Evolutionary conservation across 2,113 vertebrate genomes (phyloP).

Genomic region (Oryzias melastigma): DNA sequence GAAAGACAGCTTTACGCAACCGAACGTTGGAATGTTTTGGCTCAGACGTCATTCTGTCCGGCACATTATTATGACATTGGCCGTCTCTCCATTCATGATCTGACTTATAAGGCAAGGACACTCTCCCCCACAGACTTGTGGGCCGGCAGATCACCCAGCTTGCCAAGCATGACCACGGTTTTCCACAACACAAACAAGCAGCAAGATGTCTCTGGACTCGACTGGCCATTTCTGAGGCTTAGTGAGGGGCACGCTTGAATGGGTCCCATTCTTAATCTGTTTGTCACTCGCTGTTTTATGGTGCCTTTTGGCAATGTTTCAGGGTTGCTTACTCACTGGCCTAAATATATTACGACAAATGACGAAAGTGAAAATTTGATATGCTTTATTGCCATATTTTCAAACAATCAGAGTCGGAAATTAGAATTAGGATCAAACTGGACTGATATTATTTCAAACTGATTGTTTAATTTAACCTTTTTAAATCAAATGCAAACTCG

Average conservation of each 20-base stretch:
- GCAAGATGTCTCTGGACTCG: conserved; percentile 48
- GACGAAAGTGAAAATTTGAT: conserved; percentile 7
- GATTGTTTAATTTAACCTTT: too few relatives aligned
- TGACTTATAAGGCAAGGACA: conserved; percentile 69
- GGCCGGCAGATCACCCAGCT: conserved; percentile 34
- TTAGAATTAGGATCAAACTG: too few relatives aligned
- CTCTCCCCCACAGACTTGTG: conserved; percentile 37
- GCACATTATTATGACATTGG: conserved; percentile 57
- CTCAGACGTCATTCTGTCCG: conserved; percentile 40
- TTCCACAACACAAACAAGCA: conserved; percentile 75
- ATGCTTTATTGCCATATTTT: too few relatives aligned
- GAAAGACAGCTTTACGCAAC: conserved; percentile 37
- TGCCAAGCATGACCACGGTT: conserved; percentile 65
- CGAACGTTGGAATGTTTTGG: conserved; percentile 11
- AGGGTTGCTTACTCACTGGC: conserved; percentile 57
- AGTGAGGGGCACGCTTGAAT: conserved; percentile 59
- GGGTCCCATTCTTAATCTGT: conserved; percentile 72
- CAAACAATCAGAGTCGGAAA: too few relatives aligned
- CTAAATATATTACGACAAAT: conserved; percentile 65
- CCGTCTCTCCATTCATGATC: conserved; percentile 66
- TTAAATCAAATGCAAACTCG: too few relatives aligned
- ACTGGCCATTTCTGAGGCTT: conserved; percentile 49
- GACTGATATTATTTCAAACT: too few relatives aligned
- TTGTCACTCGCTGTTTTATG: conserved; percentile 75
- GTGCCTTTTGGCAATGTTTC: conserved; percentile 60